A percentile compares a stretch with the other conserved stretches of the same genome.
These are phyloP conservation scores for Danaus plexippus DNA, from an alignment of 1,140 invertebrate genomes.

Conservation along the genomic window DNA sequence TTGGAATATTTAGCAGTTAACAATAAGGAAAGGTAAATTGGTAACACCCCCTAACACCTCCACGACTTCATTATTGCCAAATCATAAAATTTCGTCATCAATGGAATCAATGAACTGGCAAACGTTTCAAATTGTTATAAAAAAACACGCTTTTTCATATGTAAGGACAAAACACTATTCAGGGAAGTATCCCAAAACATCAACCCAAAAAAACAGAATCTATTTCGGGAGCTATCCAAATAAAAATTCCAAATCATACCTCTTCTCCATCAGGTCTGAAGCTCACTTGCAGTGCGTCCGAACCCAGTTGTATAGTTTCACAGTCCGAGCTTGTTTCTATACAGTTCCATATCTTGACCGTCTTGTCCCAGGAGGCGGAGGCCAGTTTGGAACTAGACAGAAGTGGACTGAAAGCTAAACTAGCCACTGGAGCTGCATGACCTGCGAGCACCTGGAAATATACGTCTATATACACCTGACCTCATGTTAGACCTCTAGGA, in stretches of 20 bases:
- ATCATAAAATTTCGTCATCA: too few species aligned
- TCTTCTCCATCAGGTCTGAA: conserved; percentile 93
- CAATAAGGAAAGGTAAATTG: too few species aligned
- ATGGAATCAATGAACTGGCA: too few species aligned
- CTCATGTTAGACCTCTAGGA: too few species aligned
- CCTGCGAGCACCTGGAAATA: conserved; percentile 82
- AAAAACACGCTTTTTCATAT: too few species aligned
- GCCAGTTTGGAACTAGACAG: conserved; percentile 81
- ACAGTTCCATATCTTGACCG: conserved; percentile 91
- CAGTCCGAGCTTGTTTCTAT: conserved; percentile 84
- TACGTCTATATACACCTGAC: neutral
- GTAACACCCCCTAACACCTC: too few species aligned
- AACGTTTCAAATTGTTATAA: too few species aligned
- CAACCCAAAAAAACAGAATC: too few species aligned
- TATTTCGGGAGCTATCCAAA: neutral
- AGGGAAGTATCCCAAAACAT: too few species aligned
- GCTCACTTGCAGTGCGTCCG: conserved; percentile 88
- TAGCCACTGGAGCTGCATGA: conserved; percentile 92
- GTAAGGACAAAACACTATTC: too few species aligned
- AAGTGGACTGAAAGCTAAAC: conserved; percentile 85
- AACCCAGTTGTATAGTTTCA: conserved; percentile 84
- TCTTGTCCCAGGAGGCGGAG: conserved; percentile 96
- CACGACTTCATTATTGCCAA: too few species aligned
- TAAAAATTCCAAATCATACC: conserved; percentile 38
- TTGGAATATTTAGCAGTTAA: too few species aligned